Evolutionary conservation across 2,888 invertebrate species (phyloP).

Genomic region (Geophilus truncorum): DNA sequence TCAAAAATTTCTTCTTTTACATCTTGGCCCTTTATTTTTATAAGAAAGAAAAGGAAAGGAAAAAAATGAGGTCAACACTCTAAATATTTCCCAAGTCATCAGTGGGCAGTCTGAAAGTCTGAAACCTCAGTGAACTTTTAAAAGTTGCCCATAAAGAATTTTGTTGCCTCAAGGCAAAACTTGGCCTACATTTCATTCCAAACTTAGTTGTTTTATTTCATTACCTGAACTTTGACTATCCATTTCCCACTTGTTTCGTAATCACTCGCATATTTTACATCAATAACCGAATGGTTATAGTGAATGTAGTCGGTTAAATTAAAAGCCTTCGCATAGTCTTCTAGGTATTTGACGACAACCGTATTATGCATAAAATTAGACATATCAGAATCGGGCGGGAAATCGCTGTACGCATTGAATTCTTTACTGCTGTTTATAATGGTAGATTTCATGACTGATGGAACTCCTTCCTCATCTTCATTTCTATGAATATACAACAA

Average conservation of each 20-base stretch:
- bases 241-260: slow-evolving; percentile 34
- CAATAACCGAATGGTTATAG: slow-evolving; percentile 40
- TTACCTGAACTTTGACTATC: slow-evolving; percentile 28
- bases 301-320: slow-evolving; percentile 43
- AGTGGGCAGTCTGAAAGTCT: no score
- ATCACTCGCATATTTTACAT: slow-evolving; percentile 27
- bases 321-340: slow-evolving; percentile 45
- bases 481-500: background rate
- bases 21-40: background rate
- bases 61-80: background rate
- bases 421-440: slow-evolving; percentile 44
- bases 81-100: background rate
- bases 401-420: slow-evolving; percentile 49
- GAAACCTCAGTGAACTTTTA: no score
- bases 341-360: slow-evolving; percentile 46
- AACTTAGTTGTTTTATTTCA: no score
- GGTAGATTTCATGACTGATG: slow-evolving; percentile 36
- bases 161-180: no score
- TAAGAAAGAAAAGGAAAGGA: background rate
- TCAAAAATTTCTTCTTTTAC: slow-evolving; percentile 42
- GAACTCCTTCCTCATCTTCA: slow-evolving; percentile 37
- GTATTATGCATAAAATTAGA: slow-evolving; percentile 51
- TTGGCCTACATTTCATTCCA: no score
- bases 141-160: no score
- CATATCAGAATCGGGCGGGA: slow-evolving; percentile 46